These are phyloP conservation scores for Stenopsyche tienmushanensis DNA, from an alignment of 1,140 invertebrate genomes.

Conservation along the genomic window DNA sequence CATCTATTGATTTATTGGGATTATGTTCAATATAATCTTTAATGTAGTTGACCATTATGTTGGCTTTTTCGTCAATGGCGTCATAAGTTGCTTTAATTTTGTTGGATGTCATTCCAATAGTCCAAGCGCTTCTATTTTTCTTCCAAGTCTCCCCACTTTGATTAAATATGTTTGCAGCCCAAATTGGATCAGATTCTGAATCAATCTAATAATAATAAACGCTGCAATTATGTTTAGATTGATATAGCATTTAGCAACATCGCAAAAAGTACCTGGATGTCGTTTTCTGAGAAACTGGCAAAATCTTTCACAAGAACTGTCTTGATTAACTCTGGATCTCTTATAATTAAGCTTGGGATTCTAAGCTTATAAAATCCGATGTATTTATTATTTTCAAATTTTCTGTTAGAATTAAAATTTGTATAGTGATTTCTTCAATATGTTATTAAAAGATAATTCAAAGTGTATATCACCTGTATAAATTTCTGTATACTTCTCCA, in stretches of 20 bases:
- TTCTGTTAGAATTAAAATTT: conserved; percentile 31
- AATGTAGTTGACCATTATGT: conserved; percentile 31
- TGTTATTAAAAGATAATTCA: conserved; percentile 9
- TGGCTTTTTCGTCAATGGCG: conserved; percentile 11
- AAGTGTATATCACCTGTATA: conserved; percentile 37
- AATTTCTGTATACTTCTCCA: conserved; percentile 28
- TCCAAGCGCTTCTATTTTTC: conserved; percentile 23
- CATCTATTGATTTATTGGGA: conserved; percentile 21
- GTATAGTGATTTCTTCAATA: too few species aligned
- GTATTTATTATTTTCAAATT: conserved; percentile 34
- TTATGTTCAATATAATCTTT: conserved; percentile 20
- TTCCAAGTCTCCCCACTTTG: conserved; percentile 57
- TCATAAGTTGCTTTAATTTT: conserved; percentile 24
- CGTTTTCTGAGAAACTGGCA: conserved; percentile 48
- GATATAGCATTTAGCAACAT: background rate
- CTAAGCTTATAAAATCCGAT: conserved; percentile 41
- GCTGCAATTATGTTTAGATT: background rate
- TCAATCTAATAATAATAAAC: conserved; percentile 38
- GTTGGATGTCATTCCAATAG: conserved; percentile 22
- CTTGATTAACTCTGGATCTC: conserved; percentile 51
- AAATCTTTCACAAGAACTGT: conserved; percentile 54
- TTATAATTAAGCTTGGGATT: conserved; percentile 45
- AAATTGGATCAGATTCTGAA: conserved; percentile 49
- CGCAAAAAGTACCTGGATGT: conserved; percentile 36
- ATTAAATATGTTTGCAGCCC: conserved; percentile 51